Evolutionary conservation across 2,888 invertebrate genomes (phyloP).

Genomic region (Nezara viridula): DNA sequence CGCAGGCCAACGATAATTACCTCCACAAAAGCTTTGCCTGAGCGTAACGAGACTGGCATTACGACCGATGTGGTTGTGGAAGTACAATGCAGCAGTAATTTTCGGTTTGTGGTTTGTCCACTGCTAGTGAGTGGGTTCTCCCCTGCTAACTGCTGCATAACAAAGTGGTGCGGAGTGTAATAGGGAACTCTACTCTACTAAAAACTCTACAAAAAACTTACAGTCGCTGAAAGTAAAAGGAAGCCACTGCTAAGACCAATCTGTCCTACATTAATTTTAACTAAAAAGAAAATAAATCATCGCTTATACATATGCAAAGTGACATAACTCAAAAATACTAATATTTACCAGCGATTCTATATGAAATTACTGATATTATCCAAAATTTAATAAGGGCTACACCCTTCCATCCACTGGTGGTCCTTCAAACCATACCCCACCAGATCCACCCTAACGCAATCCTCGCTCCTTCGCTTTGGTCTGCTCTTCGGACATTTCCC

Average conservation of each 20-base stretch:
- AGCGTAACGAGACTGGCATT: slow-evolving; percentile 28
- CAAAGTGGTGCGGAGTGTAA: neutral
- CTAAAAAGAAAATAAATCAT: neutral
- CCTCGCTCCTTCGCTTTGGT: too few species aligned
- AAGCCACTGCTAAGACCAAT: neutral
- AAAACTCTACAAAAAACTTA: neutral
- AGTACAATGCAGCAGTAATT: slow-evolving; percentile 37
- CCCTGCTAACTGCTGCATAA: neutral
- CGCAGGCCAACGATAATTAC: neutral
- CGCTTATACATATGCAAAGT: too few species aligned
- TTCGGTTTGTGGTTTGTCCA: slow-evolving; percentile 33
- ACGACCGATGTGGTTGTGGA: neutral
- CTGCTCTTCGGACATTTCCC: too few species aligned
- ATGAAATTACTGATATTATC: too few species aligned
- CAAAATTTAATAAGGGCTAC: too few species aligned
- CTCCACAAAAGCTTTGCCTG: slow-evolving; percentile 13
- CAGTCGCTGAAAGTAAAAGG: neutral
- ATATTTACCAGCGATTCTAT: too few species aligned
- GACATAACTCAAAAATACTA: too few species aligned
- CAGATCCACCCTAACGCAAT: too few species aligned
- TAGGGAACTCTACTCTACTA: too few species aligned
- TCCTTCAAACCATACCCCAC: too few species aligned
- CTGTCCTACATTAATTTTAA: neutral
- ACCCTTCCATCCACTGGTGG: too few species aligned
- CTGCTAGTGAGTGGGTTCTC: neutral